Base-by-base conservation (phyloP, 2,888 invertebrate species). In the Drosophila mercatorum region DNA sequence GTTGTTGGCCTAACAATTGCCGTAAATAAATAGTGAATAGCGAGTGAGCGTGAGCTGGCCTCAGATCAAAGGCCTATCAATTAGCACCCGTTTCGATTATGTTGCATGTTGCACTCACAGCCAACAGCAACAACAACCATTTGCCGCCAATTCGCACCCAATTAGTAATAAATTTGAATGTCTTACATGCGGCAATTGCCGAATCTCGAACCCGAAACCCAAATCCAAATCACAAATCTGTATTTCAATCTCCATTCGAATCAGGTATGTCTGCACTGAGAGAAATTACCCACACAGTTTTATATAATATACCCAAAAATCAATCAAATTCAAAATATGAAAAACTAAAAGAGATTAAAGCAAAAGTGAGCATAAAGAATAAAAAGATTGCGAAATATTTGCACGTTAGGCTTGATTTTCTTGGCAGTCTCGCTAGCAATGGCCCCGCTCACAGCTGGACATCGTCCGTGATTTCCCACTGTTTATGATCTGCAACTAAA, bases 131-230 rank as follows among this genome's bases (percentile, higher is more conserved):
- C 44, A 44, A 17, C 52, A 53, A 76, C 78, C 81, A 77, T 80
- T 77, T 80, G 81, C 77, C 60, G 78, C 83, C 89, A 88, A 85
- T 91, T 91, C 92, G 91, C 91, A 91, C 91, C 91, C 86, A 86
- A 91, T 91, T 91, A 91, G 91, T 92, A 92, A 92, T 91, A 91
- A 91, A 91, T 92, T 91, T 91, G 81, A 89, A 91, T 91, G 92
- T 73, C 49, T 51, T 68, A 43, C 62, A 70, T 80, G 57, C 75
- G 71, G 84, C 85, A 83, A 83, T 88, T 68, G 58, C 61, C 46
- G 73, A 70, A 72, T 72, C 68, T 56, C 44, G 43, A 60, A 43
- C 14, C 46, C 22, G 17, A 57, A 60, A 53, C 22, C 31, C 6
- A 61, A 65, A 71, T 14, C 43, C 5, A n/a, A 44, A 57, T 57